Base-by-base conservation (phyloP, 2,888 invertebrate genomes). In the Stenchaetothrips biformis region DNA sequence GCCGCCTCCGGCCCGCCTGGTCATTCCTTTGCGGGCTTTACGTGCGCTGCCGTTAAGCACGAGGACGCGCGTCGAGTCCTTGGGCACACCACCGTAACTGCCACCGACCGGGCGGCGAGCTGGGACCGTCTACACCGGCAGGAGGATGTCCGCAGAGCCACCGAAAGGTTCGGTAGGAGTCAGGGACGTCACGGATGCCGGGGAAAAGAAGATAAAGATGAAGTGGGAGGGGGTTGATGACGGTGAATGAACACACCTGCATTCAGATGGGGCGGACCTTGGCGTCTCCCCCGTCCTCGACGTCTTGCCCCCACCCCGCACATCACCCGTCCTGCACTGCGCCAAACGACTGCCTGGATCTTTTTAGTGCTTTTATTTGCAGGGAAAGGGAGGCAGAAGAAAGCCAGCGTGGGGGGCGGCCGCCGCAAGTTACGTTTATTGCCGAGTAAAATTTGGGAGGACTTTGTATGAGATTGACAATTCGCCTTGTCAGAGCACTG, bases 391-490 rank as follows among this genome's bases (percentile, higher is more conserved):
- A 37, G 37, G 37, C 37, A 37, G 37, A 37, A 37, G 37, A 37
- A 37, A 2, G 37, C 2, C 37, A 37, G 37, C 2, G 37, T 1
- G 37, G 37, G 37, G 37, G 37, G 37, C 21, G 13, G 53, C 4
- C 67, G 67, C 67, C 67, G 67, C 67, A 67, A 37, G 67, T 9
- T 9, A 67, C 21, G n/a, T 74, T 74, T 74, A 74, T 25, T 7
- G 67, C 67, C 25, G 67, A 74, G 25, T 74, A 74, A 74, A 74
- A 74, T 74, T 74, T 74, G 11, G 67, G 53, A 53, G 25, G 67
- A 74, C 67, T 74, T 25, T n/a, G 67, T 25, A n/a, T 11, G 67
- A 25, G 67, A 25, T 25, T 74, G 67, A 25, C 67, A 74, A 74
- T 74, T 11, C 21, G n/a, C 67, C 59, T 6, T 37, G 37, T 37